Evolutionary conservation across 1,140 invertebrate species (phyloP), one percentile per base, ranked within the genome.

Genomic region (Holcopasites calliopsidis): DNA sequence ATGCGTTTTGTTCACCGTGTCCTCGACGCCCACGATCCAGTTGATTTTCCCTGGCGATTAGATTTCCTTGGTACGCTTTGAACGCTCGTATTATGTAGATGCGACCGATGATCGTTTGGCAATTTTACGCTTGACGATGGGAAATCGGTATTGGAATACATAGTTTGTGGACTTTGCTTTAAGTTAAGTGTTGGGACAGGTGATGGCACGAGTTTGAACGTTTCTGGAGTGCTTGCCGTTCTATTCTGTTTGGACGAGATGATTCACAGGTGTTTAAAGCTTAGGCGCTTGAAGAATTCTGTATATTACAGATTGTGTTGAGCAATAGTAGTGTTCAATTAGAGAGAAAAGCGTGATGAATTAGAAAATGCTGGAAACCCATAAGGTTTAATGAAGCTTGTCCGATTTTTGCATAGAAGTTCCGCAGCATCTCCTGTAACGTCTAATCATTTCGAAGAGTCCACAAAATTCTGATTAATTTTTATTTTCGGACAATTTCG

Each of bases 1-100:
- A 74, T 44, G 77, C 50, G 58, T 54, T 61, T 18, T 18, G 11
- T 47, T 76, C 76, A 73, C 49, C 10, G 13, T 65, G 42, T 44
- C 26, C 28, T 8, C 42, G 47, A 61, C 42, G 21, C 40, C 18
- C 23, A 35, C 44, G 16, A 40, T 18, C 16, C 10, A 26, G 8
- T 64, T 21, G 40, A 47, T 64, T 64, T 50, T 26, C 33, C 23
- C 7, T 44, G 13, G 26, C 38, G 44, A 64, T 79, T 49, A 49
- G n/a, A 54, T 73, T 72, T 60, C 58, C 55, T 18, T 47, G 21
- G 2, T 13, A 23, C 62, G 42, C 33, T 35, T 33, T 26, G 4
- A 6, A 21, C 18, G 18, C 18, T 47, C 5, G 5, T 8, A 44
- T 62, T n/a, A 23, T 31, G 3, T 18, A 4, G 7, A 6, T 0